These are phyloP conservation scores for Diabrotica undecimpunctata DNA, from an alignment of 1,140 invertebrate species.

Conservation along the genomic window DNA sequence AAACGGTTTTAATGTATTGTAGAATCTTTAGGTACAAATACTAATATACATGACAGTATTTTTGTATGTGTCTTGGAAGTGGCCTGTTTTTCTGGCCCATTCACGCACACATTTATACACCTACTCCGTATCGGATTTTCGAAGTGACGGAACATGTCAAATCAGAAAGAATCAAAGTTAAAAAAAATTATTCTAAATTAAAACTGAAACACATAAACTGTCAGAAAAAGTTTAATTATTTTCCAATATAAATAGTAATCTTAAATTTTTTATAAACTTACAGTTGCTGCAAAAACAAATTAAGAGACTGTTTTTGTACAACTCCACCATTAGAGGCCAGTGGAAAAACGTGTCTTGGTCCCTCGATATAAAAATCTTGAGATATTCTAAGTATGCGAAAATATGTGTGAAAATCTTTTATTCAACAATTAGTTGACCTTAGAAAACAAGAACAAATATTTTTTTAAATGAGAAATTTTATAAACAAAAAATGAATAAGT, in stretches of 20 bases:
- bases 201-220: not conserved
- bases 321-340: not conserved
- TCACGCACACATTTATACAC: conserved; percentile 45
- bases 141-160: conserved; percentile 22
- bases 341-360: not conserved
- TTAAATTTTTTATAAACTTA: not conserved
- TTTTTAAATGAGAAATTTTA: too few relatives aligned
- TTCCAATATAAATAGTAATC: not conserved
- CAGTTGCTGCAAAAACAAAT: not conserved
- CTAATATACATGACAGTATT: not conserved
- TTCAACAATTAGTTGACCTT: too few relatives aligned
- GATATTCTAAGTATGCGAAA: too few relatives aligned
- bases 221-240: not conserved
- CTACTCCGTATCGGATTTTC: conserved; percentile 47
- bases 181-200: not conserved
- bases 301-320: conserved; percentile 2
- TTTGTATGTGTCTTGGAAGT: conserved; percentile 28
- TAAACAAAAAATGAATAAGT: too few relatives aligned
- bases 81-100: conserved; percentile 34
- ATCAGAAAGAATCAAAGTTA: not conserved
- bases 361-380: too few relatives aligned
- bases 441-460: too few relatives aligned
- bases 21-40: too few relatives aligned
- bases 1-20: too few relatives aligned
- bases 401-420: too few relatives aligned